These are phyloP conservation scores for Halichoerus grypus DNA, from an alignment of 2,113 vertebrate genomes.

Conservation along the genomic window DNA sequence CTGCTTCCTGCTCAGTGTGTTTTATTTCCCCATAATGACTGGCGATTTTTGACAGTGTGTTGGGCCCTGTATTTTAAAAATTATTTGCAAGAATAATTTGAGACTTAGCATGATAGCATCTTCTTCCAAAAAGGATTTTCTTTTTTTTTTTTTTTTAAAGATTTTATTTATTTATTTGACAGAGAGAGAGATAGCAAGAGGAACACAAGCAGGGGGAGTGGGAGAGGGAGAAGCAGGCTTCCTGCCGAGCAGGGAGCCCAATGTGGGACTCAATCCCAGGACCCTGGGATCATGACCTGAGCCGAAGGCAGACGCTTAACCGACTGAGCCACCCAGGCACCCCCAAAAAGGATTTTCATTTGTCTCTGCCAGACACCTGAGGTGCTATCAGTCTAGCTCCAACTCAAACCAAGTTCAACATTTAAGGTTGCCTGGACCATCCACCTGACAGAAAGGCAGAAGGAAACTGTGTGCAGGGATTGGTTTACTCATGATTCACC, in stretches of 20 bases:
- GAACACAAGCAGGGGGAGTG: too few species aligned
- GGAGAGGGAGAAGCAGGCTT: too few species aligned
- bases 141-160: too few species aligned
- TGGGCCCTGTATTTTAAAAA: slow-evolving; percentile 28
- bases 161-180: too few species aligned
- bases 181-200: too few species aligned
- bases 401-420: slow-evolving; percentile 15
- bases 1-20: background rate
- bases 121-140: slow-evolving; percentile 24
- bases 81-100: slow-evolving; percentile 29
- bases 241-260: too few species aligned
- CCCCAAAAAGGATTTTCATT: slow-evolving; percentile 46
- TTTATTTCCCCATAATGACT: slow-evolving; percentile 29
- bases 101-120: background rate
- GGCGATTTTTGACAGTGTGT: background rate
- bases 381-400: background rate
- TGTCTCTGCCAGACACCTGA: background rate
- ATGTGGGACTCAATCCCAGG: too few species aligned
- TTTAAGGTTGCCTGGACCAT: background rate
- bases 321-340: too few species aligned
- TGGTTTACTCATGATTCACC: background rate
- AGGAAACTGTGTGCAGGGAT: background rate
- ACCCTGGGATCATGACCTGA: too few species aligned
- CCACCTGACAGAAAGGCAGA: background rate
- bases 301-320: too few species aligned